Conservation (phyloP, 2,797 vertebrate genomes). For the Acanthopagrus latus region DNA sequence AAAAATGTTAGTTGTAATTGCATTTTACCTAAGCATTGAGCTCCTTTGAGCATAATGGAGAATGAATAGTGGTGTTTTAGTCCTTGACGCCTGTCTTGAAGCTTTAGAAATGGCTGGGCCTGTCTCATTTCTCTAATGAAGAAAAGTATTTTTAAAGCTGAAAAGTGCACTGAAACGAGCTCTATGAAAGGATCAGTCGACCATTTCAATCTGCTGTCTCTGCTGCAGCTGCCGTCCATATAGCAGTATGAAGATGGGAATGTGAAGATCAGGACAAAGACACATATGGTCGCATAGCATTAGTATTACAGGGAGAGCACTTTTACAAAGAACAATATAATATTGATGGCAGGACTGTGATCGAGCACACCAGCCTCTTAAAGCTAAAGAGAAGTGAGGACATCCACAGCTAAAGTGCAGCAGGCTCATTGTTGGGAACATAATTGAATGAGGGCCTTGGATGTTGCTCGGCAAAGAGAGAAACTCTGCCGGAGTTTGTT, state of each 20-base stretch:
- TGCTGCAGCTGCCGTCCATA: slow-evolving; percentile 21
- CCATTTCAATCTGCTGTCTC: slow-evolving; percentile 46
- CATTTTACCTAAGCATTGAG: slow-evolving; percentile 40
- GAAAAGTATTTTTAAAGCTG: slow-evolving; percentile 41
- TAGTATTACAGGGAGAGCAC: slow-evolving; percentile 33
- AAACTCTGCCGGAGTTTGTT: slow-evolving; percentile 27
- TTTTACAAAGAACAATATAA: slow-evolving; percentile 47
- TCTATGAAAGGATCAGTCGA: slow-evolving; percentile 49
- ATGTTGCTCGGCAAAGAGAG: slow-evolving; percentile 59
- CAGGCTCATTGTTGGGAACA: slow-evolving; percentile 44
- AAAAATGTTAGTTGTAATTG: slow-evolving; percentile 41
- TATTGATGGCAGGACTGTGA: slow-evolving; percentile 38
- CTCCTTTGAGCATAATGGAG: slow-evolving; percentile 23
- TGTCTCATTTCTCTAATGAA: slow-evolving; percentile 60
- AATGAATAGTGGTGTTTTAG: slow-evolving; percentile 35
- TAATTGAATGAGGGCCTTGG: slow-evolving; percentile 56
- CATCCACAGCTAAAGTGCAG: slow-evolving; percentile 34
- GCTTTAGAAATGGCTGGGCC: slow-evolving; percentile 41
- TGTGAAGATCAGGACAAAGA: slow-evolving; percentile 38
- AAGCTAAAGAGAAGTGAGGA: slow-evolving; percentile 39
- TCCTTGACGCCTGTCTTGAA: slow-evolving; percentile 40
- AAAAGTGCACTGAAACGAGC: slow-evolving; percentile 47
- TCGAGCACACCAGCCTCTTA: slow-evolving; percentile 28
- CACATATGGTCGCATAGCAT: background rate
- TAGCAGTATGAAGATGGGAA: slow-evolving; percentile 48